phyloP scores from a whole-genome alignment of 2,797 vertebrate genomes.

The Alauda arvensis region DNA sequence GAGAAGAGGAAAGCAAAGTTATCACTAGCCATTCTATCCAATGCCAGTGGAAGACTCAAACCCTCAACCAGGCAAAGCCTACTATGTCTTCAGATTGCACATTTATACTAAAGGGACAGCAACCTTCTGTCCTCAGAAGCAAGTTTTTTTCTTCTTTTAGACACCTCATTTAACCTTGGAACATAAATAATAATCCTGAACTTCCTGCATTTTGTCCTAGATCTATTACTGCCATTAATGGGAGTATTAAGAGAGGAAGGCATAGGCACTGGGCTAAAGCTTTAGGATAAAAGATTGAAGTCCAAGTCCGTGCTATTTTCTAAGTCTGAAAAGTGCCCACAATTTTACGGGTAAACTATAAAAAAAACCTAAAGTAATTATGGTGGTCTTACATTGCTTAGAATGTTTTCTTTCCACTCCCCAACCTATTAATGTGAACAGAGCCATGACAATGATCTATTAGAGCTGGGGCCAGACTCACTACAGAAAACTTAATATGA shows the following conservation, averaged over 20 bases:
- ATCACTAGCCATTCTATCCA: neutral
- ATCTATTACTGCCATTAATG: neutral
- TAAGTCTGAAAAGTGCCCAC: neutral
- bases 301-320: neutral
- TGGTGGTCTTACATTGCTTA: conserved; percentile 3
- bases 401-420: neutral
- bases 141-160: neutral
- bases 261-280: neutral
- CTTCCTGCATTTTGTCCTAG: neutral
- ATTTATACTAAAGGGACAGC: neutral
- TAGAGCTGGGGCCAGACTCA: neutral
- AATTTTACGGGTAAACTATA: conserved; percentile 14
- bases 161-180: neutral
- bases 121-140: neutral
- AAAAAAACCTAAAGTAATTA: neutral
- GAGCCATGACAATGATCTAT: neutral
- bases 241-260: neutral
- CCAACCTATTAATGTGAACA: neutral
- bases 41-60: neutral
- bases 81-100: neutral
- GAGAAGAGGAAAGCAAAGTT: neutral
- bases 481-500: neutral
- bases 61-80: neutral
- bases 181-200: neutral
- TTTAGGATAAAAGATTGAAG: neutral